Evolutionary conservation across 2,888 invertebrate genomes (phyloP).

Genomic region (Conops quadrifasciatus): DNA sequence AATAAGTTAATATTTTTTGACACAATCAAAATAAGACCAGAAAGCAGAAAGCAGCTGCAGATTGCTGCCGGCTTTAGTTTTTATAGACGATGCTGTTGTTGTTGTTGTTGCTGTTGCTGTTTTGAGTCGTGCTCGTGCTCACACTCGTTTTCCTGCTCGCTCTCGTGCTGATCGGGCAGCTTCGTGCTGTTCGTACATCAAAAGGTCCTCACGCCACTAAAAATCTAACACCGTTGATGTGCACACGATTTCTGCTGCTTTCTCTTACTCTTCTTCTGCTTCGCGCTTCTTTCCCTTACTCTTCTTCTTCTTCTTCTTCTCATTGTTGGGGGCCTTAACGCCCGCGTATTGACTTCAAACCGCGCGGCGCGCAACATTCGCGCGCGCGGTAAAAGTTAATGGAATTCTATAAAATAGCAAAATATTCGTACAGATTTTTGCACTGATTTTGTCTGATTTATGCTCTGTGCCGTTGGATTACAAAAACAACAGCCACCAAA

Average conservation of each 20-base stretch:
- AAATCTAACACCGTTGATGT: too few relatives aligned
- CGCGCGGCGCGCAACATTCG: too few relatives aligned
- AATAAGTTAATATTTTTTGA: constrained; percentile 51
- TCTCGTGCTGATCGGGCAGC: too few relatives aligned
- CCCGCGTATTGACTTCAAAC: too few relatives aligned
- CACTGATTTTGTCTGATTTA: constrained; percentile 29
- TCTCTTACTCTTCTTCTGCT: too few relatives aligned
- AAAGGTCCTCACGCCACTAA: too few relatives aligned
- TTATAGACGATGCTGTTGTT: not conserved
- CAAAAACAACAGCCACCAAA: not conserved
- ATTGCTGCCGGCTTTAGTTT: not conserved
- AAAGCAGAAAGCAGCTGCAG: constrained; percentile 39
- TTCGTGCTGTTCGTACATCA: too few relatives aligned
- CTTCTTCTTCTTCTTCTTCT: too few relatives aligned
- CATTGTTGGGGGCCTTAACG: too few relatives aligned
- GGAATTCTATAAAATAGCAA: constrained; percentile 40
- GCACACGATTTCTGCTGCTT: too few relatives aligned
- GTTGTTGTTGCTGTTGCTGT: constrained; percentile 1
- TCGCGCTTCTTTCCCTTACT: too few relatives aligned
- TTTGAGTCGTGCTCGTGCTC: constrained; percentile 13
- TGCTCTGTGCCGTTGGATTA: constrained; percentile 8
- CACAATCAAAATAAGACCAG: constrained; percentile 46
- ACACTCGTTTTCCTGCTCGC: not conserved
- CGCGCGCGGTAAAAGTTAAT: constrained; percentile 34
- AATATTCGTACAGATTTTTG: constrained; percentile 18